Base-by-base conservation (phyloP, 2,888 invertebrate genomes). In the Drosophila flavopinicola region DNA sequence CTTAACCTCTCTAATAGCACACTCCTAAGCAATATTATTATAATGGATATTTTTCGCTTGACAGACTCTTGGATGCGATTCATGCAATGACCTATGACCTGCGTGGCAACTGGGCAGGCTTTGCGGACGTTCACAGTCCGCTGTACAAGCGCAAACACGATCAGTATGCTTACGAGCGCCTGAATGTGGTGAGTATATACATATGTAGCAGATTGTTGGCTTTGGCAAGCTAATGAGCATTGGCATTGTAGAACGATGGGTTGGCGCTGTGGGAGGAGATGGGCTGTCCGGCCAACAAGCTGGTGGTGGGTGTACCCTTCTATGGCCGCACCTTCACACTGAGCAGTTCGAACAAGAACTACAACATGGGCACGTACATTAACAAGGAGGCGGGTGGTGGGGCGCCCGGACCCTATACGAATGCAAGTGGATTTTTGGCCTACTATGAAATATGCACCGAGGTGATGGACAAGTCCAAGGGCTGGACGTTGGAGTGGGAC, bases 351-450 rank as follows among this genome's bases (percentile, higher is more conserved):
- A 97, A 96, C 90, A 96, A 93, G 70, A 96, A 97, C 92, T 95
- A 96, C 88, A 94, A 94, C 47, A 93, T 95, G 32, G 96, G 97
- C 27, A 97, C 97, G 0, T 96, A 95, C 89, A 96, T 97, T 87
- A 96, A 97, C 89, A 97, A 97, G 90, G 97, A 97, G 92, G 96
- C 96, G 3, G 97, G 96, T 0, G 97, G 97, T 17, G 97, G 97
- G 0, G 93, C 93, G 10, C 95, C 97, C 0, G 97, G 97, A 0
- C 95, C 95, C 1, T 97, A 94, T 87, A 97, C 97, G 0, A 95
- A 95, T 67, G 97, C 96, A 20, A 95, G 95, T 58, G 97, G 97
- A 57, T 97, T 97, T 90, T 93, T 96, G 90, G 94, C 96, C 47
- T 97, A 97, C 88, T 97, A 96, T 85, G 97, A 97, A 76, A 97